phyloP scores from a whole-genome alignment of 2,113 vertebrate species.

The Bufo gargarizans region DNA sequence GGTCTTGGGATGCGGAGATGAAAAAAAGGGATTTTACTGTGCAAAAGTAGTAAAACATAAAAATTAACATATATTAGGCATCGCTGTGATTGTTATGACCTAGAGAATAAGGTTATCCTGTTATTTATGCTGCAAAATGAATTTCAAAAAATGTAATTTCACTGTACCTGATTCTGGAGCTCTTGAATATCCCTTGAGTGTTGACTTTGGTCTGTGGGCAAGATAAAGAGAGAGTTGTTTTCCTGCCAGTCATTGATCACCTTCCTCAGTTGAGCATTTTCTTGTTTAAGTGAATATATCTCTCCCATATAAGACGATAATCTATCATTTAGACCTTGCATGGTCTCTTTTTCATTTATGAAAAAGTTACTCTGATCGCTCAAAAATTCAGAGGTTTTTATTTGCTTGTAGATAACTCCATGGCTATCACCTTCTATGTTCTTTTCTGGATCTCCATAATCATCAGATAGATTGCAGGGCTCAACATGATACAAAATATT shows the following conservation, averaged over 20 bases:
- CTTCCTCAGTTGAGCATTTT: slow-evolving; percentile 54
- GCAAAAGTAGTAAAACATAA: too few relatives aligned
- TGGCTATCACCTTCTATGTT: background rate
- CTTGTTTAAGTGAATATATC: slow-evolving; percentile 59
- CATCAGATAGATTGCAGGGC: slow-evolving; percentile 56
- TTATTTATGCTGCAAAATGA: too few relatives aligned
- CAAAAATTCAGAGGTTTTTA: background rate
- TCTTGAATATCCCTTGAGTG: slow-evolving; percentile 61
- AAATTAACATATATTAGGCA: too few relatives aligned
- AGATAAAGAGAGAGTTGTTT: slow-evolving; percentile 9
- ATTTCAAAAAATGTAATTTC: too few relatives aligned
- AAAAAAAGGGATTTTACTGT: too few relatives aligned
- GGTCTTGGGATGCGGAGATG: too few relatives aligned
- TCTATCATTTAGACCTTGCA: slow-evolving; percentile 63
- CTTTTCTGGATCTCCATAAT: background rate
- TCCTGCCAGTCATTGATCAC: slow-evolving; percentile 57
- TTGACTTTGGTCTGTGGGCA: slow-evolving; percentile 58
- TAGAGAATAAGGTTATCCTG: too few relatives aligned
- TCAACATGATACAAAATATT: slow-evolving; percentile 52
- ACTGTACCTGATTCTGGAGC: slow-evolving; percentile 64
- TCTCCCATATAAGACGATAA: slow-evolving; percentile 64
- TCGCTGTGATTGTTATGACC: too few relatives aligned
- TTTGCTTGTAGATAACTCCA: background rate
- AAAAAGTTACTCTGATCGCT: background rate
- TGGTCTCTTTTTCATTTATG: slow-evolving; percentile 59